Base-by-base conservation (phyloP, 2,888 invertebrate genomes). In the Caradrina kadenii region DNA sequence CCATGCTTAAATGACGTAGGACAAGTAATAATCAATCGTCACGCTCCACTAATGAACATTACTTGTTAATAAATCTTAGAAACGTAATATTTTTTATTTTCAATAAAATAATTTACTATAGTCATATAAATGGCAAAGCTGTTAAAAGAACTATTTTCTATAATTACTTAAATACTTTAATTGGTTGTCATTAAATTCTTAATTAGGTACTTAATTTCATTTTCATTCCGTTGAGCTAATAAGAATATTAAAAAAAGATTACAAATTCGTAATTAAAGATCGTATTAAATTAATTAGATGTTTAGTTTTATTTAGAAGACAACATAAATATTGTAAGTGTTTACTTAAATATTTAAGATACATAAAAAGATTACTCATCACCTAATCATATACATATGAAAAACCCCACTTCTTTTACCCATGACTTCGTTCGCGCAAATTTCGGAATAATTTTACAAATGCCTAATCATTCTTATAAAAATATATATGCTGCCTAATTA, bases 251-350 rank as follows among this genome's bases (percentile, higher is more conserved):
- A 49, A 74, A 49, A 15, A 26, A 53, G 22, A 26, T 69, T 50
- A 53, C 19, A n/a, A 50, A 45, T 60, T 45, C 45, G 15, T 70
- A 45, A 63, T 56, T 19, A 48, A 63, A 22, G 4, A 42, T 48
- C 1, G 26, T 45, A 15, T 55, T 77, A 6, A 56, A 48, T 59
- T 45, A 35, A 49, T 72, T 39, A 13, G n/a, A n/a, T n/a, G n/a
- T 26, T 3, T 2, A 78, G 10, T 49, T 61, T 45, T 79, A 73
- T 62, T 76, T 65, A 31, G 19, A 54, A 79, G 31, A 31, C 42
- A 42, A 61, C 6, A 31, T 64, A 39, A 58, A 42, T 21, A 54
- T 31, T 22, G 11, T 22, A 35, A 42, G 15, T 42, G 39, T 1
- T 4, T 31, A 21, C 11, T 19, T 56, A 39, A 50, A 61, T 56